Conservation (phyloP, 2,797 vertebrate genomes). For the Babyrousa celebensis region DNA sequence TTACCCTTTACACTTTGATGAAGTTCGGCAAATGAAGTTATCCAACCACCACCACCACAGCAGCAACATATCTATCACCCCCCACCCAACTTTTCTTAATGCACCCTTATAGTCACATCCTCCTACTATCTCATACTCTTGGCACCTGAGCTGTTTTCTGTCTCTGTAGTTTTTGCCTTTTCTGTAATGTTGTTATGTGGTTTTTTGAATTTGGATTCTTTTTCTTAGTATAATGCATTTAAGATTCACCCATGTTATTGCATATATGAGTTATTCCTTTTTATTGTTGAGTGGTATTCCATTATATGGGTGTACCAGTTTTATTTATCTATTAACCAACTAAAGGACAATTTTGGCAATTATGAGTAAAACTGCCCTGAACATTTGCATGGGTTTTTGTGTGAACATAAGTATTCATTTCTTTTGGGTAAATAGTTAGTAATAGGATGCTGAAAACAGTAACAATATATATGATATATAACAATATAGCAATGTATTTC, state of each 20-base stretch:
- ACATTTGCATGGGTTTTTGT: conserved; percentile 12
- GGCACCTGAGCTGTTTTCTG: background rate
- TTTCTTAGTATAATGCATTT: conserved; percentile 54
- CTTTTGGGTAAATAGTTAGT: conserved; percentile 43
- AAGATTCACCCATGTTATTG: background rate
- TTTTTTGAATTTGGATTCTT: conserved; percentile 62
- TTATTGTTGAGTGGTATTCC: conserved; percentile 17
- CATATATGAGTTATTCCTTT: background rate
- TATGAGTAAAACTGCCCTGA: conserved; percentile 47
- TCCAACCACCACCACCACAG: background rate
- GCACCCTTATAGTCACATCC: background rate
- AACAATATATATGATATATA: background rate
- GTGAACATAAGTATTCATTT: conserved; percentile 58
- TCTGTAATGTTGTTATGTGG: background rate
- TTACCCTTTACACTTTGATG: background rate
- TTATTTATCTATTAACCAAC: conserved; percentile 37
- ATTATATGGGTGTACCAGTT: conserved; percentile 18
- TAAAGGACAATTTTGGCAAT: conserved; percentile 54
- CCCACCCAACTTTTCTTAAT: background rate
- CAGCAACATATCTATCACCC: background rate
- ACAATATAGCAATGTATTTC: too few relatives aligned
- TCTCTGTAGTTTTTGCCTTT: conserved; percentile 32
- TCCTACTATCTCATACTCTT: conserved; percentile 2
- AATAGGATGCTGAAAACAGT: background rate
- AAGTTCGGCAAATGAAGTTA: conserved; percentile 2